Base-by-base conservation (phyloP, 2,113 vertebrate genomes). In the Centropus unirufus region DNA sequence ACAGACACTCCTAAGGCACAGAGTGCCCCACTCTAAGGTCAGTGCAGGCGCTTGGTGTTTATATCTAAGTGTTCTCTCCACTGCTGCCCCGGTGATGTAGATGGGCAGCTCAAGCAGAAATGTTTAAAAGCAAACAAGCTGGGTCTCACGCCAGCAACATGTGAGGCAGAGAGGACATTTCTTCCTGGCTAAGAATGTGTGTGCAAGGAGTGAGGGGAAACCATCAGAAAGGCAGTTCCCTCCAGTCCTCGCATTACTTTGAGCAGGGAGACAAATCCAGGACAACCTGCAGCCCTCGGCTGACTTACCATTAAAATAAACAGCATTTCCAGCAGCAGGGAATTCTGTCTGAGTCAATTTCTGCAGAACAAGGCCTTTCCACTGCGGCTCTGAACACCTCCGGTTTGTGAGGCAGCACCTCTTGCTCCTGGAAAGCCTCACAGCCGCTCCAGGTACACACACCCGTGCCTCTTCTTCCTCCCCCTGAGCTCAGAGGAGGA, bases 351-450 rank as follows among this genome's bases (percentile, higher is more conserved):
- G 32, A 80, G 73, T 32, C 34, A 70, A 15, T 23, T 57, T 52
- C 42, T 44, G 29, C 59, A 66, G 12, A 49, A 23, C 66, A 85
- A 62, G 10, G 34, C 8, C 39, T 20, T 66, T 42, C 24, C 17
- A 22, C 51, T 5, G 16, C 0, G 0, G 36, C 63, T 52, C 6
- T 3, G 7, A 44, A 15, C 42, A 44, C 73, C 18, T 58, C 13
- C 15, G 7, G 14, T 57, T 17, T 49, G 44, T 47, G 62, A 72
- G 3, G n/a, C 0, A 19, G 46, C 6, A 30, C 40, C 83, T 20
- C 44, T 6, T 36, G 24, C 49, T 42, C 19, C 55, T 57, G 10
- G 12, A 32, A 51, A 61, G 85, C 42, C 52, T 26, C 16, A 34
- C 26, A 21, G 23, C 1, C 44, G 57, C 61, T 72, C 54, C 44